phyloP scores from a whole-genome alignment of 1,140 invertebrate species.

The Penaeus japonicus region DNA sequence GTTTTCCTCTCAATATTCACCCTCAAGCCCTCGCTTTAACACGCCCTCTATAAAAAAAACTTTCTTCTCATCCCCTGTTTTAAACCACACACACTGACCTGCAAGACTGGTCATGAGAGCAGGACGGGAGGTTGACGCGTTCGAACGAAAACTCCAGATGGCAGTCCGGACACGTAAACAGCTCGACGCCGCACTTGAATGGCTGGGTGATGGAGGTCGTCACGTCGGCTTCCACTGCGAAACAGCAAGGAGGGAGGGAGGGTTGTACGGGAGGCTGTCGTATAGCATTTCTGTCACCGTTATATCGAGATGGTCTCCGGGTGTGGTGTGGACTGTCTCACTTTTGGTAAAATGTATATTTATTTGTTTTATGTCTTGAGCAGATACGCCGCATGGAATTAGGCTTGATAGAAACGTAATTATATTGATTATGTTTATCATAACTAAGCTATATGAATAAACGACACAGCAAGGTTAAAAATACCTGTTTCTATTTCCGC shows the following conservation, averaged over 20 bases:
- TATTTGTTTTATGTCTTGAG: neutral
- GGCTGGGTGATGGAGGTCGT: conserved; percentile 19
- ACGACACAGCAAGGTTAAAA: too few relatives aligned
- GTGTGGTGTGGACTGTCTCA: too few relatives aligned
- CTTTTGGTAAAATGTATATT: too few relatives aligned
- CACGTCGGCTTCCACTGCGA: neutral
- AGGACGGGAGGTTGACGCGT: conserved; percentile 72
- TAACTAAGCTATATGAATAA: neutral
- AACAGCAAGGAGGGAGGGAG: neutral
- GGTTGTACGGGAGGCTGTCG: neutral
- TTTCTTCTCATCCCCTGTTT: too few relatives aligned
- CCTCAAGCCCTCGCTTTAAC: too few relatives aligned
- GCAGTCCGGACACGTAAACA: conserved; percentile 77
- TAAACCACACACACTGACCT: neutral
- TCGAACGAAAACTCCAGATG: conserved; percentile 68
- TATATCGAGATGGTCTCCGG: too few relatives aligned
- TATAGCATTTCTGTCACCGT: too few relatives aligned
- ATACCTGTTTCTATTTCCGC: too few relatives aligned
- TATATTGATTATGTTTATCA: neutral
- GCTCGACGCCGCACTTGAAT: conserved; percentile 73
- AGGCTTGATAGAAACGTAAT: neutral
- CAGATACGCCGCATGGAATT: neutral
- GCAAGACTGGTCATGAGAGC: conserved; percentile 21
- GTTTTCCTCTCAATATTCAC: too few relatives aligned
- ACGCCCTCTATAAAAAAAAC: too few relatives aligned